These are phyloP conservation scores for Lagopus muta DNA, from an alignment of 2,113 vertebrate genomes.

Conservation along the genomic window DNA sequence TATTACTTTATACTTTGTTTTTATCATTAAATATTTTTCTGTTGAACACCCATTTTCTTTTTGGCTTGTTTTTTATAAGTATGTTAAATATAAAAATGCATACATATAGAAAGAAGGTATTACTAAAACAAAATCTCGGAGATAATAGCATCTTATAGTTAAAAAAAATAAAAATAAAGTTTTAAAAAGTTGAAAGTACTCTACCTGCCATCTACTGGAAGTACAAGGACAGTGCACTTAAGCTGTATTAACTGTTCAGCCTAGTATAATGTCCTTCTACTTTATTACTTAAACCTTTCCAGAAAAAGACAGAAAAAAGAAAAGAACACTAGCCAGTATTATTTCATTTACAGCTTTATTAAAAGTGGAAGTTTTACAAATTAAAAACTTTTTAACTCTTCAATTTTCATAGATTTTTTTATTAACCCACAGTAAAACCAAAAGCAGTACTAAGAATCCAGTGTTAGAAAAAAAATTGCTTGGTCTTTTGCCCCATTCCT, in stretches of 20 bases:
- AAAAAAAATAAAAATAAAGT: not conserved
- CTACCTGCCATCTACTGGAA: constrained; percentile 85
- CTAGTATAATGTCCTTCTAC: not conserved
- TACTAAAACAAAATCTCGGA: constrained; percentile 40
- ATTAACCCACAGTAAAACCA: not conserved
- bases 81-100: constrained; percentile 51
- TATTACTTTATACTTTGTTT: constrained; percentile 60
- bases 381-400: not conserved
- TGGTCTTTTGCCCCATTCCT: not conserved
- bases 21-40: not conserved
- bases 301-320: not conserved
- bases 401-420: not conserved
- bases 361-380: not conserved
- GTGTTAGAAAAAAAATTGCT: not conserved
- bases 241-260: not conserved
- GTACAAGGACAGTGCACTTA: constrained; percentile 68
- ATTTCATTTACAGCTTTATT: not conserved
- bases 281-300: not conserved
- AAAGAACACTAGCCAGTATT: not conserved
- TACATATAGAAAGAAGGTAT: constrained; percentile 13
- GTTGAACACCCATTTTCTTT: not conserved
- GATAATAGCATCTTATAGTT: not conserved
- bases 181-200: constrained; percentile 71
- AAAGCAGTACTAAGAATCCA: not conserved
- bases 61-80: constrained; percentile 28